Conservation (phyloP, 1,140 invertebrate species). For the Nephila pilipes region DNA sequence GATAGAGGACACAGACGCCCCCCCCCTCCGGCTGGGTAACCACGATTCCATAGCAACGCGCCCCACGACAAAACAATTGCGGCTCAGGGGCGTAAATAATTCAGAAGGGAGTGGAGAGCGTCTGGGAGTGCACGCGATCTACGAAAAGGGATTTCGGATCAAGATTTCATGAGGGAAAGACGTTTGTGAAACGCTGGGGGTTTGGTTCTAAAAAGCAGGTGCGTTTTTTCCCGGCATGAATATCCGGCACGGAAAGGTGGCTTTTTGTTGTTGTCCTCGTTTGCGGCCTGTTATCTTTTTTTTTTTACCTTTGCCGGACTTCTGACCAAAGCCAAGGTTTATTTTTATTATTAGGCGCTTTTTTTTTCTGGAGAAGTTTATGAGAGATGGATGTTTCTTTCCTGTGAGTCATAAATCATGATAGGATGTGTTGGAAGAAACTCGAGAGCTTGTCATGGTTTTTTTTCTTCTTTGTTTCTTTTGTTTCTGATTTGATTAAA, state of each 20-base stretch:
- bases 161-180: conserved; percentile 75
- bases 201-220: conserved; percentile 34
- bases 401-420: conserved; percentile 46
- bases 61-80: conserved; percentile 75
- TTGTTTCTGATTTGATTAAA: background rate
- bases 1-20: background rate
- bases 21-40: background rate
- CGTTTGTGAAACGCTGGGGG: conserved; percentile 9
- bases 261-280: conserved; percentile 59
- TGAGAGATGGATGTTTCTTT: conserved; percentile 29
- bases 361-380: background rate
- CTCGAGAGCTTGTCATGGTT: conserved; percentile 19
- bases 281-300: conserved; percentile 26
- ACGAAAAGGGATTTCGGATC: conserved; percentile 69
- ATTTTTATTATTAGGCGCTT: conserved; percentile 17
- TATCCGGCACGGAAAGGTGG: conserved; percentile 62
- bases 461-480: background rate
- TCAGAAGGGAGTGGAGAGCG: conserved; percentile 24
- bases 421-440: background rate
- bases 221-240: conserved; percentile 71
- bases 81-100: conserved; percentile 75
- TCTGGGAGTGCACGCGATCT: conserved; percentile 34
- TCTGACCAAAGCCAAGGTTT: conserved; percentile 2
- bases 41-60: conserved; percentile 64
- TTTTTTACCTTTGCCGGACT: background rate